A percentile compares a stretch with the other conserved stretches of the same genome.
phyloP scores from a whole-genome alignment of 2,888 invertebrate species.

The Pristionchus maxplancki region DNA sequence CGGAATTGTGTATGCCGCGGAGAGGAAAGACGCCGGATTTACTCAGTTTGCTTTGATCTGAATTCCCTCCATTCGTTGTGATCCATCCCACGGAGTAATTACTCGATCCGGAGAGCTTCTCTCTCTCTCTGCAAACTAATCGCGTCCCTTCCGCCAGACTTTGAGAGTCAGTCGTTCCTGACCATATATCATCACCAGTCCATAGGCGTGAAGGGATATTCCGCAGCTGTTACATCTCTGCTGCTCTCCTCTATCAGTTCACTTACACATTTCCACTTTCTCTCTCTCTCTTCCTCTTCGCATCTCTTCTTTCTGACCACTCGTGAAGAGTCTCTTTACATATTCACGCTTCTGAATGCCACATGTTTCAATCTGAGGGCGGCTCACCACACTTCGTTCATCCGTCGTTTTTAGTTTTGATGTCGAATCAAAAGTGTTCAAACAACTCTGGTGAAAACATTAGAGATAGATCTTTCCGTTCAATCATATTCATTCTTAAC shows the following conservation, averaged over 20 bases:
- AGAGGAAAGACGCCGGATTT: conserved; percentile 22
- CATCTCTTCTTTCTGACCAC: conserved; percentile 37
- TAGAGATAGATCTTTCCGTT: no score
- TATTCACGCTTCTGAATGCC: not conserved
- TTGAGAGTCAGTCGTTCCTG: no score
- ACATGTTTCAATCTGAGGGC: not conserved
- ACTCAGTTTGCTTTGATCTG: conserved; percentile 37
- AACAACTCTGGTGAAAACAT: no score
- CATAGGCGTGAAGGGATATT: not conserved
- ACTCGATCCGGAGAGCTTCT: not conserved
- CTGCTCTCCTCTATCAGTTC: conserved; percentile 42
- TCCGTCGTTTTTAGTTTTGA: no score
- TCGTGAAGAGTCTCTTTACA: conserved; percentile 6
- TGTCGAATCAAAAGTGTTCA: no score
- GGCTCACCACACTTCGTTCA: no score
- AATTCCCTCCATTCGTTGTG: conserved; percentile 47
- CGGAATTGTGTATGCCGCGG: conserved; percentile 22
- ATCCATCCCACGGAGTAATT: conserved; percentile 52
- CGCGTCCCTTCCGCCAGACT: no score
- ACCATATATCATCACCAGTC: not conserved
- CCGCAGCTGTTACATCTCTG: not conserved
- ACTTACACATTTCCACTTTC: conserved; percentile 32
- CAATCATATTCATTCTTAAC: no score
- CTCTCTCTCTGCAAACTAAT: not conserved
- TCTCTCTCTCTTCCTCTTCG: not conserved